phyloP scores from a whole-genome alignment of 2,888 invertebrate species.

The Cephus pygmeus region DNA sequence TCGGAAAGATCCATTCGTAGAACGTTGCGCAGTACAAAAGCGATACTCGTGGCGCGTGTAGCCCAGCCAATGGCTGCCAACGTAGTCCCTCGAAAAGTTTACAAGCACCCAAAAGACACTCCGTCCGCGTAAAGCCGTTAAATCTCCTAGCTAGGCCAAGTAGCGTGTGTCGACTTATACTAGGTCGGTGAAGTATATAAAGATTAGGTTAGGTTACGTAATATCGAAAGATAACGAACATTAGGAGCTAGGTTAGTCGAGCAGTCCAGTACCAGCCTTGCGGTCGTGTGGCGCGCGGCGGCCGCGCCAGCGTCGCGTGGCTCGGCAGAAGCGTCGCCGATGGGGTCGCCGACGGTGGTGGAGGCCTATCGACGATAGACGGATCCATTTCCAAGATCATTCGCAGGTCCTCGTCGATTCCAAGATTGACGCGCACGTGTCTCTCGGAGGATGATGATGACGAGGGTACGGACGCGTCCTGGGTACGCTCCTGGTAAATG shows the following conservation, averaged over 20 bases:
- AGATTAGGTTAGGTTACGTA: neutral
- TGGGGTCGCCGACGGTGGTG: slow-evolving; percentile 28
- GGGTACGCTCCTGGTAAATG: neutral
- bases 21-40: neutral
- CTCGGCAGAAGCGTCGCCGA: neutral
- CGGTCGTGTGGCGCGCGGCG: slow-evolving; percentile 54
- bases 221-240: slow-evolving; percentile 24
- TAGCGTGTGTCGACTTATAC: neutral
- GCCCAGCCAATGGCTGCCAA: neutral
- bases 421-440: slow-evolving; percentile 68
- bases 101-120: neutral
- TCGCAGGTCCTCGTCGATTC: slow-evolving; percentile 72
- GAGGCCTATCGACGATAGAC: slow-evolving; percentile 68
- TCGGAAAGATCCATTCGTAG: neutral
- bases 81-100: neutral
- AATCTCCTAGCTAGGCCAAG: neutral
- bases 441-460: slow-evolving; percentile 22
- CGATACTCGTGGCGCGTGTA: neutral
- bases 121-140: neutral
- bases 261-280: slow-evolving; percentile 62
- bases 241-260: slow-evolving; percentile 29
- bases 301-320: slow-evolving; percentile 27
- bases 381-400: slow-evolving; percentile 74
- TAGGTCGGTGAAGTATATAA: neutral
- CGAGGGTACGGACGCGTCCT: neutral